Base-by-base conservation (phyloP, 2,113 vertebrate genomes). In the Naja naja region DNA sequence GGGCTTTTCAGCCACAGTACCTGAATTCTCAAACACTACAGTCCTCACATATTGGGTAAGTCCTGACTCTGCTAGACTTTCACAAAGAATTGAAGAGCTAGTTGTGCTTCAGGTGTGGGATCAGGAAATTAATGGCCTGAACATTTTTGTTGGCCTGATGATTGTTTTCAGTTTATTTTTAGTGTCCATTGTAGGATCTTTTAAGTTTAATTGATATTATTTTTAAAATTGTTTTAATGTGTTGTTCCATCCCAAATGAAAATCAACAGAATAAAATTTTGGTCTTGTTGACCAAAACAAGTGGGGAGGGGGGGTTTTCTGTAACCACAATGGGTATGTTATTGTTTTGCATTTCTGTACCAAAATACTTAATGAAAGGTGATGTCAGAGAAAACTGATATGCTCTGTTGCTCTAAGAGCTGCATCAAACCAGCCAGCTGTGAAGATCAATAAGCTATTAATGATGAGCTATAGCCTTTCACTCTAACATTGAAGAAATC, bases 351-450 rank as follows among this genome's bases (percentile, higher is more conserved):
- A 12, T 89, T 22, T 4, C 9, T 91, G 90, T 89, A 90, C 90
- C 95, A 93, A 96, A 96, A 87, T 20, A 22, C 45, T 91, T 94
- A 94, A 89, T 30, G 87, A 30, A 34, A 90, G 49, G 10, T 89
- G 23, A 1, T 25, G 91, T 93, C 47, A 56, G 93, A 58, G 94
- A 89, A 89, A 30, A 91, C 8, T 52, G 34, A 27, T 94, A 4
- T 49, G 34, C 16, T 69, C 60, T 92, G 23, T 85, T 89, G 25
- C 92, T 87, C 47, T 43, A 94, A 47, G 10, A 95, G 20, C 87
- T 58, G 2, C 22, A 81, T 92, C 43, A 58, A 39, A 3, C 27
- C 56, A n/a, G 0, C 0, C 27, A 58, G 53, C 87, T 94, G 94
- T 96, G 92, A 91, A 85, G 47, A 58, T 92, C 47, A 88, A 64